Percentiles rank a stretch among this genome's conserved stretches.
These are phyloP conservation scores for Nemoura dubitans DNA, from an alignment of 2,888 invertebrate genomes.

Conservation along the genomic window DNA sequence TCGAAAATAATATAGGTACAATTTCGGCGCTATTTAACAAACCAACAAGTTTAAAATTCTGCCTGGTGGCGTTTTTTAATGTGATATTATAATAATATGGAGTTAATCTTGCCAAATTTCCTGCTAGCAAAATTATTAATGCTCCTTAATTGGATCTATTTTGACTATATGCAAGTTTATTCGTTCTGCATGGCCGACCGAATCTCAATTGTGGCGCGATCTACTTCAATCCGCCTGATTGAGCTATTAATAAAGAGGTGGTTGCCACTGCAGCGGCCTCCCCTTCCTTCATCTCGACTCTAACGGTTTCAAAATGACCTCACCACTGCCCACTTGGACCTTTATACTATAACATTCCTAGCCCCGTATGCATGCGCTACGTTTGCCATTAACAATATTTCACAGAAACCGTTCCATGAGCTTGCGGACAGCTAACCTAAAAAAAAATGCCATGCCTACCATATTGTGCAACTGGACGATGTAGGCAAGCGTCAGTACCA, in stretches of 20 bases:
- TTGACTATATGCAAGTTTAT: neutral
- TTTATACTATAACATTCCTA: neutral
- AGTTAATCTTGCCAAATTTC: neutral
- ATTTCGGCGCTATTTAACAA: neutral
- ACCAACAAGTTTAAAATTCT: neutral
- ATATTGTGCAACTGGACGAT: neutral
- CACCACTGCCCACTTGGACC: slow-evolving; percentile 40
- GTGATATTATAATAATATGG: neutral
- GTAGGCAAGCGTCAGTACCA: neutral
- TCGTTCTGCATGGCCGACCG: neutral
- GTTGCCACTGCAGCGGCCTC: neutral
- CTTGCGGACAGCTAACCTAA: too few relatives aligned
- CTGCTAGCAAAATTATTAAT: neutral
- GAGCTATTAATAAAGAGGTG: neutral
- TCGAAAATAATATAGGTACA: neutral
- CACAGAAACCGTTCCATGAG: neutral
- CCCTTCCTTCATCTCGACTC: neutral
- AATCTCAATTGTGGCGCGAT: neutral
- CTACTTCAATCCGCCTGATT: neutral
- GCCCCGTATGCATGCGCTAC: neutral
- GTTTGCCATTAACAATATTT: neutral
- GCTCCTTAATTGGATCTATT: neutral
- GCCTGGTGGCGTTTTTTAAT: neutral
- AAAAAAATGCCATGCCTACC: neutral
- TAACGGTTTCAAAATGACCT: slow-evolving; percentile 45